Conservation (phyloP, 1,140 invertebrate genomes). For the Acromyrmex echinatior region DNA sequence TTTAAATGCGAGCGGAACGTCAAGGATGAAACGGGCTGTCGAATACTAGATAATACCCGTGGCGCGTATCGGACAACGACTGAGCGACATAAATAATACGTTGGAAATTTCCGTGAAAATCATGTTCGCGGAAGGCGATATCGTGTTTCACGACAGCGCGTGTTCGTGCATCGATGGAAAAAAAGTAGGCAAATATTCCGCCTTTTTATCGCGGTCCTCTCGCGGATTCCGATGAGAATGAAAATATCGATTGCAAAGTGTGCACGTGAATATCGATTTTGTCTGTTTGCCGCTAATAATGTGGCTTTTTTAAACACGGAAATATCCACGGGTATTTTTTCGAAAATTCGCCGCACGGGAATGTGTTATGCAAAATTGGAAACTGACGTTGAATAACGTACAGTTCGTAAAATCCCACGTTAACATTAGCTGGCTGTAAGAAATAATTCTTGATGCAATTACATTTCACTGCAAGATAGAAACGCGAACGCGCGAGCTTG, state of each 20-base stretch:
- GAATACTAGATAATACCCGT: constrained; percentile 27
- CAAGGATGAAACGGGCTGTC: constrained; percentile 38
- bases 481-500: not conserved
- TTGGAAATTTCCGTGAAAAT: constrained; percentile 21
- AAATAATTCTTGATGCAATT: constrained; percentile 13
- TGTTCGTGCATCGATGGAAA: not conserved
- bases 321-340: not conserved
- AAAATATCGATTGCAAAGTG: not conserved
- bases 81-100: constrained; percentile 33
- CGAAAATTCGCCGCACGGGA: not conserved
- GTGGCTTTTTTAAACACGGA: not conserved
- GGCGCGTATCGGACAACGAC: not conserved
- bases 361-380: too few species aligned
- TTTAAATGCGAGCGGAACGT: constrained; percentile 40
- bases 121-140: constrained; percentile 14
- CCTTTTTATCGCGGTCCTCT: not conserved
- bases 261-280: constrained; percentile 9
- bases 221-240: not conserved
- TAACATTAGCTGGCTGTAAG: not conserved
- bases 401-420: not conserved
- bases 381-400: not conserved
- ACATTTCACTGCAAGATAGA: not conserved
- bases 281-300: not conserved
- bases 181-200: not conserved
- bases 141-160: not conserved